Conservation (phyloP, 2,113 vertebrate genomes). For the Salvelinus sp. region DNA sequence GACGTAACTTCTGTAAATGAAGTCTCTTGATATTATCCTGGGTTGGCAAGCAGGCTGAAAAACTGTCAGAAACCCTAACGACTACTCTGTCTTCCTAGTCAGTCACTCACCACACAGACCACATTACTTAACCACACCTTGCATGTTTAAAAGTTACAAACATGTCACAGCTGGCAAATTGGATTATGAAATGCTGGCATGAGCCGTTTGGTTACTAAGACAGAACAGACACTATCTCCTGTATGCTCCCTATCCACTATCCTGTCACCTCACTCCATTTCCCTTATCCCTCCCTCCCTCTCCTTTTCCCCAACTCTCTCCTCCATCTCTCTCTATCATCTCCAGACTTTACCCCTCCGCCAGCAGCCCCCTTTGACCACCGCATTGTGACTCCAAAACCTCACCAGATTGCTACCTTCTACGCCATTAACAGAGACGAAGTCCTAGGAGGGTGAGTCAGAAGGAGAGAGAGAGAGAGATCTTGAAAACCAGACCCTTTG, state of each 20-base stretch:
- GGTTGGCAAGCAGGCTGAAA: background rate
- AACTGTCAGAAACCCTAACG: background rate
- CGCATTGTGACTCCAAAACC: slow-evolving; percentile 87
- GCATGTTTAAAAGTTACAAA: slow-evolving; percentile 28
- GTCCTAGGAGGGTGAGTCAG: slow-evolving; percentile 90
- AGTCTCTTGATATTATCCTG: background rate
- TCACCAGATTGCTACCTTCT: slow-evolving; percentile 79
- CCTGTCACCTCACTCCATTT: background rate
- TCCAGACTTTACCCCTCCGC: slow-evolving; percentile 78
- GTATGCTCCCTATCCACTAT: background rate
- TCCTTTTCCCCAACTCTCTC: background rate
- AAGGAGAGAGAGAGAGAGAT: slow-evolving; percentile 5
- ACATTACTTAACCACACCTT: slow-evolving; percentile 37
- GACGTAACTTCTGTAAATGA: background rate
- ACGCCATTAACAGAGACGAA: slow-evolving; percentile 84
- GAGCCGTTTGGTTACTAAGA: slow-evolving; percentile 46
- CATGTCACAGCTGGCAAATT: slow-evolving; percentile 43
- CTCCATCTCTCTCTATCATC: slow-evolving; percentile 10
- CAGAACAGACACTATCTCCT: background rate
- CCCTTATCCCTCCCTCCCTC: background rate
- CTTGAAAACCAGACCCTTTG: too few species aligned
- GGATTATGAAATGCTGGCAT: slow-evolving; percentile 44
- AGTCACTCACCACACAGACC: slow-evolving; percentile 27
- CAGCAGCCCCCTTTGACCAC: slow-evolving; percentile 89
- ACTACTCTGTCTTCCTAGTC: background rate